Base-by-base conservation (phyloP, 2,888 invertebrate genomes). In the Chelonus formosanus region DNA sequence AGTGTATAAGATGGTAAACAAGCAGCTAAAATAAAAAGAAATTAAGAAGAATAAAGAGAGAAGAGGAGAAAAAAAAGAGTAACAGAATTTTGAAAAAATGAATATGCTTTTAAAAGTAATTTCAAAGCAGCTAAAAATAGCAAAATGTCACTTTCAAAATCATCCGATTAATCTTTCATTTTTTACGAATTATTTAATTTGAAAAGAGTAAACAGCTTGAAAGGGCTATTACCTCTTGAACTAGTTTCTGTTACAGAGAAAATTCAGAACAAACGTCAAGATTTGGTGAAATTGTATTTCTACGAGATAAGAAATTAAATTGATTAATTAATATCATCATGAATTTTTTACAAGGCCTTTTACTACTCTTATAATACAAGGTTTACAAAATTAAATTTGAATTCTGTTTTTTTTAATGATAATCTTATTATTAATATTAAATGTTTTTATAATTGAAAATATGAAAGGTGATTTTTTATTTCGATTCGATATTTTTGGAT, bases 21-120 rank as follows among this genome's bases (percentile, higher is more conserved):
- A 40, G 59, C 55, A 59, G 47, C 48, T 40, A 59, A 47, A 52
- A 54, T 10, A 50, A 50, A 36, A 44, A 65, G n/a, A 43, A 47
- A 54, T 45, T 47, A 40, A 52, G 40, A 50, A 55, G 57, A 63
- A 10, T 40, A 60, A 61, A 56, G 35, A 61, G n/a, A 36, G 35
- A 57, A 61, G 20, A 20, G 1, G 20, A 20, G 20, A 20, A 1
- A 20, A 20, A 20, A 20, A 20, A 20, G n/a, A 20, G 20, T 20
- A 20, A 20, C 20, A 20, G 20, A 20, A 20, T 20, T 20, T 20
- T 45, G 53, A 55, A 43, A 32, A 54, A 55, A 55, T 44, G 40
- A 45, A 45, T 53, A 47, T 47, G 59, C 40, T 40, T 40, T 40
- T 40, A 40, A 7, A 56, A 44, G 44, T 40, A 40, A 6, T 43